Percentiles rank a stretch among this genome's conserved stretches.
These are phyloP conservation scores for rat (Rattus norvegicus) DNA, from an alignment of 2,113 vertebrate genomes.

Conservation along the genomic window DNA sequence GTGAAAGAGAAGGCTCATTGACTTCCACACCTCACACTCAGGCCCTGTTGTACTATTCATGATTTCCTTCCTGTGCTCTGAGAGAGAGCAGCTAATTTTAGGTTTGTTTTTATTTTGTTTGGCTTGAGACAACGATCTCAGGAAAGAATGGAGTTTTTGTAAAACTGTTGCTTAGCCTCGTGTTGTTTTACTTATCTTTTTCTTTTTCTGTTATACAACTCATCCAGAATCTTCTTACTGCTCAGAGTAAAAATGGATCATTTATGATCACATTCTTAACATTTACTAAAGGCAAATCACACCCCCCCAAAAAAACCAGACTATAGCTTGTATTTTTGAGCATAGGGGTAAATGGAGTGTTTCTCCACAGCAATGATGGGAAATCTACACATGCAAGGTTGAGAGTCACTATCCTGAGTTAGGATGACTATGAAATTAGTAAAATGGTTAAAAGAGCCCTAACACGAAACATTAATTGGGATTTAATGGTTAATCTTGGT, in stretches of 20 bases:
- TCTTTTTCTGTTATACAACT: not conserved
- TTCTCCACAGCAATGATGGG: slow-evolving; percentile 16
- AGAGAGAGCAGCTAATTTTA: slow-evolving; percentile 73
- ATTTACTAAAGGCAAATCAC: slow-evolving; percentile 45
- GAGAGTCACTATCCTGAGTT: not conserved
- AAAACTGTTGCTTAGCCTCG: not conserved
- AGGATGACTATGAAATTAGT: slow-evolving; percentile 48
- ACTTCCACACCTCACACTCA: slow-evolving; percentile 52
- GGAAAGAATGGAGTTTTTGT: slow-evolving; percentile 21
- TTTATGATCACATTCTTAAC: slow-evolving; percentile 34
- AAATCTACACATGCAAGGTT: slow-evolving; percentile 9
- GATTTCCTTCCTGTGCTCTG: slow-evolving; percentile 86
- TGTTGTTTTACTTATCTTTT: not conserved
- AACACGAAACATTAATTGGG: slow-evolving; percentile 38
- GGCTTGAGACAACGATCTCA: slow-evolving; percentile 30
- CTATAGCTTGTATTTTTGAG: slow-evolving; percentile 6
- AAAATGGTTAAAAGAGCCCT: slow-evolving; percentile 23
- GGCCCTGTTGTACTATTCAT: slow-evolving; percentile 57
- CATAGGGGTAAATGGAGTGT: not conserved
- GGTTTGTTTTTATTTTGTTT: slow-evolving; percentile 2
- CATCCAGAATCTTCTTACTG: not conserved
- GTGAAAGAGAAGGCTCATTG: slow-evolving; percentile 23
- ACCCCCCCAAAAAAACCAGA: not conserved
- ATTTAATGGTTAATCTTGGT: slow-evolving; percentile 46
- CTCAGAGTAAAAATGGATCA: not conserved